A percentile compares a stretch with the other conserved stretches of the same genome.
These are phyloP conservation scores for Tigriopus japonicus DNA, from an alignment of 1,140 invertebrate genomes.

Conservation along the genomic window DNA sequence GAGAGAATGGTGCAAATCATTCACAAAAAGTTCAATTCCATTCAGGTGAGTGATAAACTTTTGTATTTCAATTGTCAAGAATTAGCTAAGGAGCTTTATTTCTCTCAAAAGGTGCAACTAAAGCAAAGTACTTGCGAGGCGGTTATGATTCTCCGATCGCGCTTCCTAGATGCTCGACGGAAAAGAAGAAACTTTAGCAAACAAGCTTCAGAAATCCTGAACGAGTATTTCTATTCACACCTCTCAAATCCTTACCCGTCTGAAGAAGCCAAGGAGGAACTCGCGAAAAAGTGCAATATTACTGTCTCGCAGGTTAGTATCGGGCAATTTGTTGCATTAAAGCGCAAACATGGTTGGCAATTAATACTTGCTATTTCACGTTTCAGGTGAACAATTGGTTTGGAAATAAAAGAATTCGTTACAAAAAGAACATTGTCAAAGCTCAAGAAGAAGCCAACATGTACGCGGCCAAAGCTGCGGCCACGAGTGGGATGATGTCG, in stretches of 20 bases:
- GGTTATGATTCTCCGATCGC: slow-evolving; percentile 92
- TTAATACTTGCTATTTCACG: background rate
- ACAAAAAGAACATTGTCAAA: slow-evolving; percentile 99
- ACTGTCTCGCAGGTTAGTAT: slow-evolving; percentile 60
- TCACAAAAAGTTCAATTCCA: slow-evolving; percentile 98
- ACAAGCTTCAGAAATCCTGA: slow-evolving; percentile 96
- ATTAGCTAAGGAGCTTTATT: too few relatives aligned
- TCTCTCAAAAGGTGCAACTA: slow-evolving; percentile 52
- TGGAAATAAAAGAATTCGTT: slow-evolving; percentile 98
- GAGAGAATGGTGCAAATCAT: slow-evolving; percentile 99
- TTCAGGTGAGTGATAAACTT: slow-evolving; percentile 38
- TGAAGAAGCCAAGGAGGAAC: slow-evolving; percentile 97
- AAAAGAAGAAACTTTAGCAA: slow-evolving; percentile 65
- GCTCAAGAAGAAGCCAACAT: slow-evolving; percentile 98
- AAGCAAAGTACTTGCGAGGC: slow-evolving; percentile 99
- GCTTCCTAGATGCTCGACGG: slow-evolving; percentile 77
- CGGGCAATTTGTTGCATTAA: background rate
- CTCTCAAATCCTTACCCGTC: slow-evolving; percentile 97
- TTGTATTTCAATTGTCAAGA: too few relatives aligned
- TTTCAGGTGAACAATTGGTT: slow-evolving; percentile 84
- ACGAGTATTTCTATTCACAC: slow-evolving; percentile 99
- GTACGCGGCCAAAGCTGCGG: slow-evolving; percentile 75
- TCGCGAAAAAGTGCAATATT: slow-evolving; percentile 94
- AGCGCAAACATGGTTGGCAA: background rate
- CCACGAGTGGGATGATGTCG: background rate